Evolutionary conservation across 2,113 vertebrate genomes (phyloP).

Genomic region (Lepus europaeus): DNA sequence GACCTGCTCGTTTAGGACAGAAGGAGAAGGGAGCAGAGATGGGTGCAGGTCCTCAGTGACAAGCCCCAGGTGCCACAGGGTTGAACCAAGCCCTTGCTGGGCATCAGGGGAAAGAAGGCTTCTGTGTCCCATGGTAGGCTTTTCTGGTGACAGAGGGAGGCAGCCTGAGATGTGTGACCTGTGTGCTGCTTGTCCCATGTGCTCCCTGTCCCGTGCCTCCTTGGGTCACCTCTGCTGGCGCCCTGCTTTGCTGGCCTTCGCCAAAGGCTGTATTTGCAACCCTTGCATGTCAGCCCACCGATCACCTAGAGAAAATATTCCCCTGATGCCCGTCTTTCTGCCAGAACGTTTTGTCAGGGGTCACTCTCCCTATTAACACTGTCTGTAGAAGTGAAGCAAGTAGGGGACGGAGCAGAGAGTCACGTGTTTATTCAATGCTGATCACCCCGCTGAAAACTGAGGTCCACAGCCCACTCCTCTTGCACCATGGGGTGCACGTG

Average conservation of each 20-base stretch:
- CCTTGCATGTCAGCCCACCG: background rate
- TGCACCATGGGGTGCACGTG: background rate
- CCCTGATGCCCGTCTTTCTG: background rate
- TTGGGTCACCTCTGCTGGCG: background rate
- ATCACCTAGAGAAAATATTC: background rate
- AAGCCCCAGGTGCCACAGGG: background rate
- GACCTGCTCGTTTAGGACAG: background rate
- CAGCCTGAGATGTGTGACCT: background rate
- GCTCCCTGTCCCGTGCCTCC: background rate
- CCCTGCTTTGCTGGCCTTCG: background rate
- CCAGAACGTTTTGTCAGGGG: background rate
- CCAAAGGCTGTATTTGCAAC: background rate
- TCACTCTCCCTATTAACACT: background rate
- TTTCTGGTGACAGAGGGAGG: background rate
- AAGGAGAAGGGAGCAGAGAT: background rate
- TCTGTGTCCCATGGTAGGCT: background rate
- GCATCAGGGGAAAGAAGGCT: background rate
- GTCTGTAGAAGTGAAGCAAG: background rate
- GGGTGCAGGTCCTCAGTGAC: background rate
- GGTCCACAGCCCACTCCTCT: background rate
- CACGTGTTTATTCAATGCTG: background rate
- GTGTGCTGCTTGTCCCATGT: background rate
- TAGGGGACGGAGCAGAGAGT: background rate
- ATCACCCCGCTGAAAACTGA: background rate
- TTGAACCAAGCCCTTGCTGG: too few species aligned